Evolutionary conservation across 1,140 invertebrate species (phyloP), one percentile per base, ranked within the genome.

Genomic region (Drosophila biarmipes): DNA sequence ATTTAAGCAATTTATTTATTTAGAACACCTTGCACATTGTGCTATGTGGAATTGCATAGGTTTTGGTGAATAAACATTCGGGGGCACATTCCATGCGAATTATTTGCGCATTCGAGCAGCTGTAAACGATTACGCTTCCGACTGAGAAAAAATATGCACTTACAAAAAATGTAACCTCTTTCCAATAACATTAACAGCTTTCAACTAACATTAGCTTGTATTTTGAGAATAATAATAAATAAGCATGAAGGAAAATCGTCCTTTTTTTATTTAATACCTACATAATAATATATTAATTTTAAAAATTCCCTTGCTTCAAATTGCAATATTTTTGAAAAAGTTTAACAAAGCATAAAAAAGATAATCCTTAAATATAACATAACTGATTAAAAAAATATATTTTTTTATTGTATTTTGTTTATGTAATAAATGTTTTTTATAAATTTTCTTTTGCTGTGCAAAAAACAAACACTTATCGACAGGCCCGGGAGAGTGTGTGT

Each of bases 61-160:
- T 24, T 54, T 49, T 79, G 71, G 63, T 45, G 59, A 73, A 72
- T 67, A 73, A 77, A 69, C 82, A 82, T 89, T 80, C 35, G 77
- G 66, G 77, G 66, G 77, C 67, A 85, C 80, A 90, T 90, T 90
- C 77, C 85, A 74, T 80, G 85, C 73, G 85, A 89, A 89, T 89
- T 89, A 89, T 89, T 89, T 89, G 79, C 89, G 80, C 90, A 85
- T 90, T 91, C 80, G 71, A 89, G 80, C 89, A 91, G 89, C 89
- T 91, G 89, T 89, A 91, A 81, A 85, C 89, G 82, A 91, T 91
- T 91, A 91, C 89, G 57, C 73, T 69, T 42, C 55, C 51, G 64
- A 59, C 34, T 21, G 45, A 19, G 37, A 14, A 58, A 48, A 55
- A 42, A 54, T 7, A 45, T 21, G 68, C 43, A 11, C 61, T n/a